Conservation (phyloP, 2,888 invertebrate genomes). For the Agonopterix arenella region DNA sequence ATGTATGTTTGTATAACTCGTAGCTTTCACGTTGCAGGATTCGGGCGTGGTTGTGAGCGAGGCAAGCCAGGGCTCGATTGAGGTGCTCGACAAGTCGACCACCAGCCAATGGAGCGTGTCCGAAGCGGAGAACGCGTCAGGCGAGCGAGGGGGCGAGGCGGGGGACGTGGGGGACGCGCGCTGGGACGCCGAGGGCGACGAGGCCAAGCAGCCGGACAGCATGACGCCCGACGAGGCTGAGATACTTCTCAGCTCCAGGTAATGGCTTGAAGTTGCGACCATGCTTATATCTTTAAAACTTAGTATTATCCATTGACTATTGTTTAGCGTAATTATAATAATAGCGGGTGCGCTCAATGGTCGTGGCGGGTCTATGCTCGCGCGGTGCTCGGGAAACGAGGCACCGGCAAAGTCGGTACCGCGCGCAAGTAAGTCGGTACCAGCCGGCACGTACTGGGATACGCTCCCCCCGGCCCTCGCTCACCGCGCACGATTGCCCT, state of each 20-base stretch:
- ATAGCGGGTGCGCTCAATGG: no score
- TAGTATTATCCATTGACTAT: no score
- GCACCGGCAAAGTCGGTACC: no score
- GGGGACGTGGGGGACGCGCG: slow-evolving; percentile 28
- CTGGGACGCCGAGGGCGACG: slow-evolving; percentile 31
- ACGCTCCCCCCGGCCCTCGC: no score
- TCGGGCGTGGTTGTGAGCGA: slow-evolving; percentile 74
- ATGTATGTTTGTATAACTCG: neutral
- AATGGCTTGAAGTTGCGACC: slow-evolving; percentile 12
- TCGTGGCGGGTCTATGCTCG: no score
- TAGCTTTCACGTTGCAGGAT: slow-evolving; percentile 37
- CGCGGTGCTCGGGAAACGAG: no score
- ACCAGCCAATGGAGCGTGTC: slow-evolving; percentile 76
- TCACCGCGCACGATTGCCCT: no score
- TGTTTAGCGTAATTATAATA: no score
- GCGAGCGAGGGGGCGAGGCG: slow-evolving; percentile 53
- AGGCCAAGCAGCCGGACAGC: slow-evolving; percentile 67
- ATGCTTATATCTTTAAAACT: no score
- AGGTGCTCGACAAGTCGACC: slow-evolving; percentile 75
- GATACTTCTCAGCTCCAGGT: slow-evolving; percentile 91
- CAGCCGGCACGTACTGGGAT: no score
- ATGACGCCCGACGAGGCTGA: slow-evolving; percentile 93
- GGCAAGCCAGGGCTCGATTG: slow-evolving; percentile 73
- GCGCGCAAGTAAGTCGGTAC: no score
- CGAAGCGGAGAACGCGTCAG: slow-evolving; percentile 69